Evolutionary conservation across 2,113 vertebrate species (phyloP), one percentile per base, ranked within the genome.

Genomic region (Hippocampus comes): DNA sequence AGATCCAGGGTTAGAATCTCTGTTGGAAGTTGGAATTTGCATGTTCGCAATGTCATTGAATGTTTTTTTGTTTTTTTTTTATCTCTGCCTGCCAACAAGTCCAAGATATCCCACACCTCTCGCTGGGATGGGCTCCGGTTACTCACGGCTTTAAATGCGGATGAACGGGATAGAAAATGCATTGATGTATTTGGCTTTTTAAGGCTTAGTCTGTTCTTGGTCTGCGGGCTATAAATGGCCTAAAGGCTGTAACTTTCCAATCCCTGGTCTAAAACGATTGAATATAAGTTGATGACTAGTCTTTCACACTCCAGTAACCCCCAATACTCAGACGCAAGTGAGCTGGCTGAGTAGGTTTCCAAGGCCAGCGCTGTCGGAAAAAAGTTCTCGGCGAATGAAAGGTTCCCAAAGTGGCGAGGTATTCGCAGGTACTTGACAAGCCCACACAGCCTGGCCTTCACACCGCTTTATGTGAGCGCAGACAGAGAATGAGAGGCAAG

Each of bases 371-470:
- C 84, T 84, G 83, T 86, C 75, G 71, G 73, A 85, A 74, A 65
- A 67, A 65, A 67, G 64, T 87, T 73, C 73, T 81, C 63, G 41
- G 80, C 88, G 86, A 87, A 90, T 88, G 82, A 83, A 83, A 84
- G 14, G 85, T 89, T 85, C 64, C 84, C 68, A 79, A 87, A 84
- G 80, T 77, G 75, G 46, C 23, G 67, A 77, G 71, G 82, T 74
- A 79, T 79, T 86, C 85, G 75, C 86, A 43, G 41, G 80, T 82
- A 83, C 80, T 66, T 49, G 1, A 23, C 76, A 59, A 8, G 87
- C 88, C 88, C 81, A 88, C 88, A 82, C 81, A 82, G 73, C 67
- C 60, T 18, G 64, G 76, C 79, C 83, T 79, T 84, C 78, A 74
- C 86, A 78, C 67, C 71, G 55, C 17, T 81, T 89, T 89, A 89